Conservation (phyloP, 2,888 invertebrate species). For the Caenorhabditis sinica region DNA sequence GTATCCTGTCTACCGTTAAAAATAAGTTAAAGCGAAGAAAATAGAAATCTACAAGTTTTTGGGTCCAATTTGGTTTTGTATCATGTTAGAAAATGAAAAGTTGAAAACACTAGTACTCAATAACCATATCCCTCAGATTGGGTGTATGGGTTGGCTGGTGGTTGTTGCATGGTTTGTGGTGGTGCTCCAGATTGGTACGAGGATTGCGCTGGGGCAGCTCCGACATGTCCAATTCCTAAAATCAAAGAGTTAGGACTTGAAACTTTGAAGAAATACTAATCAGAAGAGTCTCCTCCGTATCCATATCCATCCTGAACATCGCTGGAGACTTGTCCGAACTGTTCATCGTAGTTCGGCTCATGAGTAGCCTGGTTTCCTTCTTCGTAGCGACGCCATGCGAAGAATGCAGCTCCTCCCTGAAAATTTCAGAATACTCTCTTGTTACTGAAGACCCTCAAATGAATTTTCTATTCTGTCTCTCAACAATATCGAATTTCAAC, state of each 20-base stretch:
- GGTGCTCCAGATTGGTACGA: constrained; percentile 69
- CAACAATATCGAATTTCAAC: constrained; percentile 29
- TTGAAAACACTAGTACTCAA: constrained; percentile 10
- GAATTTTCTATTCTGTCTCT: constrained; percentile 7
- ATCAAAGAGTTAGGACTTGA: no score
- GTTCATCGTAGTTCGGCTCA: constrained; percentile 68
- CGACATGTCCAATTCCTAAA: constrained; percentile 69
- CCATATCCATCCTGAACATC: constrained; percentile 77
- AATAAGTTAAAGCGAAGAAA: constrained; percentile 26
- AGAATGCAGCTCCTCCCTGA: constrained; percentile 87
- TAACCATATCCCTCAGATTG: constrained; percentile 75
- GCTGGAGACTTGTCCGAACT: constrained; percentile 67
- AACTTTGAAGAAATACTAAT: constrained; percentile 37
- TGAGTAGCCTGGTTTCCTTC: constrained; percentile 87
- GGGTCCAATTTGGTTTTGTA: constrained; percentile 5
- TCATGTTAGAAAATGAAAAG: background rate
- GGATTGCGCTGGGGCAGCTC: constrained; percentile 40
- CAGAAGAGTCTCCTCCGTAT: constrained; percentile 75
- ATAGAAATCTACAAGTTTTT: constrained; percentile 35
- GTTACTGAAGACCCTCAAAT: constrained; percentile 17
- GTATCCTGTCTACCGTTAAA: constrained; percentile 45
- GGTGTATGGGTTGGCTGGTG: constrained; percentile 72
- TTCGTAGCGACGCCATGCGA: constrained; percentile 94
- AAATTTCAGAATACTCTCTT: constrained; percentile 32
- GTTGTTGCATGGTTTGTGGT: constrained; percentile 66